Conservation (phyloP, 2,888 invertebrate species). For the Scaptomyza flava region DNA sequence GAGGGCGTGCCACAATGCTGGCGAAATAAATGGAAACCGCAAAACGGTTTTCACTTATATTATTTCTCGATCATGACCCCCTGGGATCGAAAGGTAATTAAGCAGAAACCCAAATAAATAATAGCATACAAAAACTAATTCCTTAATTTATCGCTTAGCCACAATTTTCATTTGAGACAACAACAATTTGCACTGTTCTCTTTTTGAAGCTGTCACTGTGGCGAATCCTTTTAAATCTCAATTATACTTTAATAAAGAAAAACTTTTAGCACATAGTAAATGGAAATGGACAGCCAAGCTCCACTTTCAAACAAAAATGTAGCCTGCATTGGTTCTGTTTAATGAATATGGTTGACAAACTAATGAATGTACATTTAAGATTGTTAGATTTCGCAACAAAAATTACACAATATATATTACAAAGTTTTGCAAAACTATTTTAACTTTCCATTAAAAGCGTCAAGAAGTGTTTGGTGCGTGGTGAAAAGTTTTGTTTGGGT, state of each 20-base stretch:
- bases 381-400: not conserved
- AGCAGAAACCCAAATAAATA: slow-evolving; percentile 14
- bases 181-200: not conserved
- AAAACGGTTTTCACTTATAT: slow-evolving; percentile 23
- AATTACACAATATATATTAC: not conserved
- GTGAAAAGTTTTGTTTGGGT: not conserved
- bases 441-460: not conserved
- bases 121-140: slow-evolving; percentile 21
- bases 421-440: not conserved
- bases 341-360: not conserved
- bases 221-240: not conserved
- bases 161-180: slow-evolving; percentile 29
- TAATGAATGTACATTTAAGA: not conserved
- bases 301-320: not conserved
- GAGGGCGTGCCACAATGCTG: slow-evolving; percentile 35
- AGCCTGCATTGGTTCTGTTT: not conserved
- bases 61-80: not conserved
- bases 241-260: slow-evolving; percentile 11
- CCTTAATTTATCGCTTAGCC: slow-evolving; percentile 37
- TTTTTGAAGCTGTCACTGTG: not conserved
- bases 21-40: slow-evolving; percentile 48
- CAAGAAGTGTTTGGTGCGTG: not conserved
- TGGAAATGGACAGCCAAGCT: not conserved
- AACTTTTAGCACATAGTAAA: slow-evolving; percentile 9
- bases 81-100: slow-evolving; percentile 32